phyloP scores from a whole-genome alignment of 2,888 invertebrate species.

The Perizoma affinitatum region DNA sequence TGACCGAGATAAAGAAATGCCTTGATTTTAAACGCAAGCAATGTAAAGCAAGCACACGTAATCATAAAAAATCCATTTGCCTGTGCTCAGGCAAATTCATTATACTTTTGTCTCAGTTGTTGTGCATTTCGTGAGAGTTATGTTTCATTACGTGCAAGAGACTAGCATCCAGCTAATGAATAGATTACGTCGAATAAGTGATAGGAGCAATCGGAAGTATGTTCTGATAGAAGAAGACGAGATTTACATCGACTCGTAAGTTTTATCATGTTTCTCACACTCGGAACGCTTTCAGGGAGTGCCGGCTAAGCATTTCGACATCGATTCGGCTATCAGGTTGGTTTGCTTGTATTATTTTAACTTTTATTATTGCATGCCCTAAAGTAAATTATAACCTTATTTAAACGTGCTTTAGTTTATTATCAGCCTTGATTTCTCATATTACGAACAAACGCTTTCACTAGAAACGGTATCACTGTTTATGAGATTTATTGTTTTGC shows the following conservation, averaged over 20 bases:
- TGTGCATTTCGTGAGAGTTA: constrained; percentile 13
- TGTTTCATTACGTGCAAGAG: constrained; percentile 29
- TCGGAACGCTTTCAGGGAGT: constrained; percentile 43
- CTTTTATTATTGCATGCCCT: constrained; percentile 9
- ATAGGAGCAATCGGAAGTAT: constrained; percentile 16
- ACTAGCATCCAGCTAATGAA: constrained; percentile 24
- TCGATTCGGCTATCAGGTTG: constrained; percentile 33
- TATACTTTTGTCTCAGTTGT: constrained; percentile 1
- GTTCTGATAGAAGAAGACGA: constrained; percentile 26
- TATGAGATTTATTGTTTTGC: no score
- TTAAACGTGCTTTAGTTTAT: no score
- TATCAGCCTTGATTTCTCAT: no score
- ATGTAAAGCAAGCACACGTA: constrained; percentile 53
- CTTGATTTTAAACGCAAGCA: constrained; percentile 47
- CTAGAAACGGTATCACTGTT: no score
- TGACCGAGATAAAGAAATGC: constrained; percentile 36
- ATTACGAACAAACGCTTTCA: no score
- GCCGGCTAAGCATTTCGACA: constrained; percentile 44
- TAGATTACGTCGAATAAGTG: constrained; percentile 22
- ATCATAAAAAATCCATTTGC: constrained; percentile 40
- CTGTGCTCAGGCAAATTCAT: constrained; percentile 11
- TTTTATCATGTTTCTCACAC: constrained; percentile 19
- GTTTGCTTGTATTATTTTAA: constrained; percentile 25
- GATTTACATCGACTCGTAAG: constrained; percentile 27
- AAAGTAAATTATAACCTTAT: no score